Evolutionary conservation across 2,888 invertebrate genomes (phyloP).

Genomic region (Trichopoda pennipes): DNA sequence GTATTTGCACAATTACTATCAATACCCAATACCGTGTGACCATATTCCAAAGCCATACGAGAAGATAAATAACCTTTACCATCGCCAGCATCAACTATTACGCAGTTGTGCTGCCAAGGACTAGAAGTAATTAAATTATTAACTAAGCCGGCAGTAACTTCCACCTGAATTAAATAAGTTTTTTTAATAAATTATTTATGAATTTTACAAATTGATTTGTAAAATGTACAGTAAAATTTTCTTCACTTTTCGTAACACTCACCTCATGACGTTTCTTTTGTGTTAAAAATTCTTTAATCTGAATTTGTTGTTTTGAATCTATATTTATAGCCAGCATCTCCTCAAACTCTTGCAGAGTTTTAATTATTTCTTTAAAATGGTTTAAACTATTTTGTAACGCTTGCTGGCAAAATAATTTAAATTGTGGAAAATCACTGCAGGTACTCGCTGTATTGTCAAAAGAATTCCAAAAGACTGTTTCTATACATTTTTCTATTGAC

Average conservation of each 20-base stretch:
- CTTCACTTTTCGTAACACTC: neutral
- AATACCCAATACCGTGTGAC: conserved; percentile 88
- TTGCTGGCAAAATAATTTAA: conserved; percentile 70
- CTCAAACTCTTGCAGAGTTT: conserved; percentile 78
- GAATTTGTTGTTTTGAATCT: conserved; percentile 58
- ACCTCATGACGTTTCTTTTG: conserved; percentile 92
- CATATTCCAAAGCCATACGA: conserved; percentile 86
- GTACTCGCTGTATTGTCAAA: neutral
- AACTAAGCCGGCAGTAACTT: conserved; percentile 84
- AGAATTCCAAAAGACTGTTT: conserved; percentile 82
- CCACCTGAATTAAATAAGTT: conserved; percentile 81
- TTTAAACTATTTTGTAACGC: conserved; percentile 71
- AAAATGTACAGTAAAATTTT: too few species aligned
- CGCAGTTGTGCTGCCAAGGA: conserved; percentile 43
- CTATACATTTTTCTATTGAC: conserved; percentile 79
- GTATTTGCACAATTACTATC: conserved; percentile 88
- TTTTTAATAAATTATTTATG: neutral
- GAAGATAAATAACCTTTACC: conserved; percentile 93
- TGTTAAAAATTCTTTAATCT: conserved; percentile 87
- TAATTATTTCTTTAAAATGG: conserved; percentile 69
- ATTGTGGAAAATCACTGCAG: conserved; percentile 63
- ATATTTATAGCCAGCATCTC: conserved; percentile 24
- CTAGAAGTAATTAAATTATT: conserved; percentile 81
- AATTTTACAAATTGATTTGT: too few species aligned
- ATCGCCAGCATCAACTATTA: conserved; percentile 91